Evolutionary conservation across 2,888 invertebrate genomes (phyloP).

Genomic region (Mylabris sibirica): DNA sequence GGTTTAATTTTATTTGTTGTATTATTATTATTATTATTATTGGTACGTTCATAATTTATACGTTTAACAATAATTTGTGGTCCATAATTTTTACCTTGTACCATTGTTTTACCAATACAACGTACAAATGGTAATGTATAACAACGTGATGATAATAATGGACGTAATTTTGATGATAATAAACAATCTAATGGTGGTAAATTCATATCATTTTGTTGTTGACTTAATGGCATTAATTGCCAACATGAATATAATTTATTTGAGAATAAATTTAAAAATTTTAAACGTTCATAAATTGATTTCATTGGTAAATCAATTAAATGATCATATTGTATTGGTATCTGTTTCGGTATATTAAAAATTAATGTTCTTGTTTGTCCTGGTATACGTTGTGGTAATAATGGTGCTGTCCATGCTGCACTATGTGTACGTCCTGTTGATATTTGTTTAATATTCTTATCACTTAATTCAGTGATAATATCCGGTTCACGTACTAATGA

Average conservation of each 20-base stretch:
- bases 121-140: constrained; percentile 71
- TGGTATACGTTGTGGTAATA: constrained; percentile 63
- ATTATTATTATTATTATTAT: constrained; percentile 1
- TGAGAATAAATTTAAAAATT: constrained; percentile 69
- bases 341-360: constrained; percentile 64
- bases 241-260: constrained; percentile 69
- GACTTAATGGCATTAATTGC: constrained; percentile 64
- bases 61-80: constrained; percentile 71
- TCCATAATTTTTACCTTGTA: constrained; percentile 71
- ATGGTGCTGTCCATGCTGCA: constrained; percentile 69
- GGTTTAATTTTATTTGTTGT: constrained; percentile 58
- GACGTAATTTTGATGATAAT: constrained; percentile 62
- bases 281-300: constrained; percentile 65
- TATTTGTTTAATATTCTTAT: constrained; percentile 67
- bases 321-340: constrained; percentile 67
- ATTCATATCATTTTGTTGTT: constrained; percentile 59
- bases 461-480: constrained; percentile 63
- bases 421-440: constrained; percentile 71
- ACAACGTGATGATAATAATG: constrained; percentile 67
- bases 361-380: constrained; percentile 63
- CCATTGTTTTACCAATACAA: constrained; percentile 72
- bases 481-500: constrained; percentile 67
- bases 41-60: constrained; percentile 63
- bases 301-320: constrained; percentile 63
- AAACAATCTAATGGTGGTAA: constrained; percentile 60